phyloP scores from a whole-genome alignment of 2,113 vertebrate species.

The Hystrix cristata region DNA sequence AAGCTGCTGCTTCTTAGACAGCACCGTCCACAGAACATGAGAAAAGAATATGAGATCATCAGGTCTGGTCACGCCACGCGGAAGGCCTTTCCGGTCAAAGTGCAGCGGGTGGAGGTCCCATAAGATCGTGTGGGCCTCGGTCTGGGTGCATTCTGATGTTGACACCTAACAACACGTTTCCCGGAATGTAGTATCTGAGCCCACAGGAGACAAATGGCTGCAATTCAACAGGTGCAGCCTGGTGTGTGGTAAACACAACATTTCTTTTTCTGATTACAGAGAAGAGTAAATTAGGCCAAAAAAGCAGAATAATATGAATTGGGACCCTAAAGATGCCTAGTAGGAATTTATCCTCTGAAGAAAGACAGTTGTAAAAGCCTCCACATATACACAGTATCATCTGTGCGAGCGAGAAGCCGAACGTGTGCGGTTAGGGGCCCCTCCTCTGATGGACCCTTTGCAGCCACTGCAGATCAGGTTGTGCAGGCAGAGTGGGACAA shows the following conservation, averaged over 20 bases:
- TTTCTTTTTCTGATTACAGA: slow-evolving; percentile 13
- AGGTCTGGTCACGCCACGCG: background rate
- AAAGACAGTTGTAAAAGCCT: background rate
- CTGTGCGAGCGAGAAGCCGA: background rate
- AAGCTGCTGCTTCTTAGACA: background rate
- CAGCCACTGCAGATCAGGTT: background rate
- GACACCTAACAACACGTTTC: background rate
- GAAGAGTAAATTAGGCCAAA: background rate
- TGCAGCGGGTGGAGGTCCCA: background rate
- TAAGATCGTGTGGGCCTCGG: background rate
- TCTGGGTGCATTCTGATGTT: background rate
- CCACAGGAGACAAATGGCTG: background rate
- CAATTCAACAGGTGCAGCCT: slow-evolving; percentile 30
- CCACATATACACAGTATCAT: background rate
- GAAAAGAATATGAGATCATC: slow-evolving; percentile 63
- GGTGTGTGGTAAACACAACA: slow-evolving; percentile 59
- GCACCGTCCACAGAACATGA: slow-evolving; percentile 54
- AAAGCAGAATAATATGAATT: background rate
- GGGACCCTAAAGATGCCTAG: background rate
- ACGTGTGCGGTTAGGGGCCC: background rate
- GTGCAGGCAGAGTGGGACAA: background rate
- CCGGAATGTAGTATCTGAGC: too few species aligned
- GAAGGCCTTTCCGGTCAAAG: background rate
- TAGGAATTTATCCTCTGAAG: background rate
- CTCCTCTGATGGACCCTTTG: background rate